Percentiles rank a stretch among this genome's conserved stretches.
Conservation (phyloP, 1,140 invertebrate species). For the Muscidifurax raptorellus region DNA sequence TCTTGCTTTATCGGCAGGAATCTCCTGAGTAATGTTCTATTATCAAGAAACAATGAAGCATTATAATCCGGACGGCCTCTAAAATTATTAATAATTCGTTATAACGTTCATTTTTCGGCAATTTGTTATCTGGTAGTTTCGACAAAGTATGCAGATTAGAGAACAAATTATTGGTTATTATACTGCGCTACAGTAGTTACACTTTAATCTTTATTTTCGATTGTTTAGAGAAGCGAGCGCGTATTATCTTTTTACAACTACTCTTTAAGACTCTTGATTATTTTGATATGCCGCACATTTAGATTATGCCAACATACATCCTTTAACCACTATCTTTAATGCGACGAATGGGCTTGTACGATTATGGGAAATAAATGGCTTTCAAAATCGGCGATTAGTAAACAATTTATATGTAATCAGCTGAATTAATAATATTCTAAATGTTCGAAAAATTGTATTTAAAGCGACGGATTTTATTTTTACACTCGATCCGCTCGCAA, state of each 20-base stretch:
- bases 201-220: background rate
- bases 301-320: background rate
- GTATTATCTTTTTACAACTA: constrained; percentile 4
- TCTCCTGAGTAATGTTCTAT: constrained; percentile 45
- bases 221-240: background rate
- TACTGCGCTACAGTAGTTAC: background rate
- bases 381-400: no score
- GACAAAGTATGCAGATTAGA: constrained; percentile 40
- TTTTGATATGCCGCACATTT: background rate
- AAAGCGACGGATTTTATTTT: no score
- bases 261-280: no score
- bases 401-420: no score
- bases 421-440: no score
- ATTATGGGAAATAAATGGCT: no score
- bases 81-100: constrained; percentile 43
- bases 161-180: constrained; percentile 3
- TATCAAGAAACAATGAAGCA: constrained; percentile 47
- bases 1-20: constrained; percentile 30
- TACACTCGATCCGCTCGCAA: no score
- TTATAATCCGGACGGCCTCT: constrained; percentile 12
- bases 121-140: background rate
- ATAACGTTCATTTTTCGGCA: background rate
- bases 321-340: background rate
- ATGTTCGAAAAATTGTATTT: no score
- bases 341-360: background rate